Evolutionary conservation across 2,888 invertebrate species (phyloP).

Genomic region (Euzetes globulus): DNA sequence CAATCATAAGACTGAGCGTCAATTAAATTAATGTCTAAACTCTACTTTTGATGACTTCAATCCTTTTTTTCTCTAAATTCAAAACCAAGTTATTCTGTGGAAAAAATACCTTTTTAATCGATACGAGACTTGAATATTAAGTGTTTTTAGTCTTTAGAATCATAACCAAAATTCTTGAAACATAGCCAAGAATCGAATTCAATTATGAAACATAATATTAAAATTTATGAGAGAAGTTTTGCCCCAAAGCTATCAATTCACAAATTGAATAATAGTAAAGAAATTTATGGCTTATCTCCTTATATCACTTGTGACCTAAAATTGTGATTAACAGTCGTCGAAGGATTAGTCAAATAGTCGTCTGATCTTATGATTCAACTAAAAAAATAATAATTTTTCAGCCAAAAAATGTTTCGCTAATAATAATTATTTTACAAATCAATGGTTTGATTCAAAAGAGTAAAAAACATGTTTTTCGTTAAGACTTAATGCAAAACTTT

Average conservation of each 20-base stretch:
- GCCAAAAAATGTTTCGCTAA: background rate
- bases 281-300: no score
- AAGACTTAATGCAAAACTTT: no score
- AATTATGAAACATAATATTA: no score
- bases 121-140: no score
- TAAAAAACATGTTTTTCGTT: background rate
- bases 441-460: background rate
- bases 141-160: no score
- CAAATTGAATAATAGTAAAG: no score
- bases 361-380: background rate
- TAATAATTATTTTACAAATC: background rate
- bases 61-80: conserved; percentile 13
- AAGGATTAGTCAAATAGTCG: background rate
- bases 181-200: no score
- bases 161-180: no score
- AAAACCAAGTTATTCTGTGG: background rate
- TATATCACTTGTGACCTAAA: background rate
- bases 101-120: background rate
- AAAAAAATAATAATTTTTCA: background rate
- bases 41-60: background rate
- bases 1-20: no score
- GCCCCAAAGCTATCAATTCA: no score
- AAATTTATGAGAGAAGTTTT: no score
- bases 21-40: no score
- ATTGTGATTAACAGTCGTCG: conserved; percentile 1